Conservation (phyloP, 2,113 vertebrate species). For the Hippocampus comes region DNA sequence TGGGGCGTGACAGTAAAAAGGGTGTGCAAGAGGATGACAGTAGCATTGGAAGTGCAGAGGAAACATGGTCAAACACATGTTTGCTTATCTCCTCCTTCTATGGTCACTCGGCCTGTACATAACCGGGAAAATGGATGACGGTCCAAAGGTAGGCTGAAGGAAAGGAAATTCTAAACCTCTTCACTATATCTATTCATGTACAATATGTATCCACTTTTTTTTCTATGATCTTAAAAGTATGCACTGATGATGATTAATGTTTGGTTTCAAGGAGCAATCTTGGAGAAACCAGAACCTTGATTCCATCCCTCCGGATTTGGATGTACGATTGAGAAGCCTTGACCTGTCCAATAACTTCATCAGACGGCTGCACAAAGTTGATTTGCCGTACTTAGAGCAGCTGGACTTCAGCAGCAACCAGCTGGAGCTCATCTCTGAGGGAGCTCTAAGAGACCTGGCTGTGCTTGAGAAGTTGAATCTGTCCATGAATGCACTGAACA, state of each 20-base stretch:
- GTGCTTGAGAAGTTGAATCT: conserved; percentile 69
- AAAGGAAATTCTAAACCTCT: neutral
- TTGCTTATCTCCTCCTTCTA: conserved; percentile 49
- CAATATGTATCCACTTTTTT: neutral
- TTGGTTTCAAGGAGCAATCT: conserved; percentile 58
- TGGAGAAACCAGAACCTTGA: conserved; percentile 67
- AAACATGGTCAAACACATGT: conserved; percentile 52
- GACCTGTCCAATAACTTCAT: conserved; percentile 81
- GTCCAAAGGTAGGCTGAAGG: conserved; percentile 53
- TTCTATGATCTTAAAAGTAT: conserved; percentile 6
- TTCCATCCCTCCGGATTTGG: conserved; percentile 66
- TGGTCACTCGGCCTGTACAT: conserved; percentile 38
- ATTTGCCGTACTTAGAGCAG: conserved; percentile 65
- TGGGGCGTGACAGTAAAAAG: conserved; percentile 53
- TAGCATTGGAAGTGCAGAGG: conserved; percentile 32
- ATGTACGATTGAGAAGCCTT: conserved; percentile 59
- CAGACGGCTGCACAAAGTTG: conserved; percentile 61
- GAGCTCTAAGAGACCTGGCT: conserved; percentile 62
- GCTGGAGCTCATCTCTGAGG: conserved; percentile 70
- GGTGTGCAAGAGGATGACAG: conserved; percentile 32
- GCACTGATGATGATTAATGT: conserved; percentile 34
- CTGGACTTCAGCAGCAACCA: conserved; percentile 74
- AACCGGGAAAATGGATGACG: conserved; percentile 17
- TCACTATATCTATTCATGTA: neutral
- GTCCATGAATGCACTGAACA: conserved; percentile 68